These are phyloP conservation scores for Drosophila suboccidentalis DNA, from an alignment of 2,888 invertebrate species.

Conservation along the genomic window DNA sequence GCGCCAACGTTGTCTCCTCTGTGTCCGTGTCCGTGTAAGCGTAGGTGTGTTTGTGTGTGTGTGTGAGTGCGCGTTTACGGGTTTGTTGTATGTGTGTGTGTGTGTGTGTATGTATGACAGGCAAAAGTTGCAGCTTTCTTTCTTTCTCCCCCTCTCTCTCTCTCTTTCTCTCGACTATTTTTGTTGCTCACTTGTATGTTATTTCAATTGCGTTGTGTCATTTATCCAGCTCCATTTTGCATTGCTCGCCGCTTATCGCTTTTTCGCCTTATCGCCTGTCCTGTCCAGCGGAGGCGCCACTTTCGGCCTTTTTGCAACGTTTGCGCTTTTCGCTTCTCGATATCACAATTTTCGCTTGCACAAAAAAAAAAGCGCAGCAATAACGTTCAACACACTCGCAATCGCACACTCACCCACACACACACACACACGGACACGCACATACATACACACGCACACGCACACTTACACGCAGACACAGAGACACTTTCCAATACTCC, in stretches of 20 bases:
- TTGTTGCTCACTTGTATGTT: constrained; percentile 26
- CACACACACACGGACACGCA: neutral
- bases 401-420: neutral
- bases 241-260: constrained; percentile 18
- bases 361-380: constrained; percentile 60
- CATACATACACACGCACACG: constrained; percentile 6
- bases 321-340: constrained; percentile 30
- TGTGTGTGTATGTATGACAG: constrained; percentile 25
- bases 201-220: constrained; percentile 49
- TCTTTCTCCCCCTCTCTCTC: constrained; percentile 1
- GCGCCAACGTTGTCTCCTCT: neutral
- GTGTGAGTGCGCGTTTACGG: constrained; percentile 16
- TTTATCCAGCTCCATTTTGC: constrained; percentile 55
- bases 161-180: neutral
- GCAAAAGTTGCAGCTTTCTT: constrained; percentile 39
- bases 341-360: constrained; percentile 54
- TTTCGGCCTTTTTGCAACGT: constrained; percentile 26
- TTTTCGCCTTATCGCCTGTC: constrained; percentile 8
- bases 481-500: constrained; percentile 37
- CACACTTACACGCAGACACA: constrained; percentile 21
- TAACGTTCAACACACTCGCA: constrained; percentile 28
- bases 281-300: constrained; percentile 22
- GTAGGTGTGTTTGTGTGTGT: constrained; percentile 21
- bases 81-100: constrained; percentile 17
- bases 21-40: neutral